Conservation (phyloP, 2,797 vertebrate species). For the Kryptopterus vitreolus region DNA sequence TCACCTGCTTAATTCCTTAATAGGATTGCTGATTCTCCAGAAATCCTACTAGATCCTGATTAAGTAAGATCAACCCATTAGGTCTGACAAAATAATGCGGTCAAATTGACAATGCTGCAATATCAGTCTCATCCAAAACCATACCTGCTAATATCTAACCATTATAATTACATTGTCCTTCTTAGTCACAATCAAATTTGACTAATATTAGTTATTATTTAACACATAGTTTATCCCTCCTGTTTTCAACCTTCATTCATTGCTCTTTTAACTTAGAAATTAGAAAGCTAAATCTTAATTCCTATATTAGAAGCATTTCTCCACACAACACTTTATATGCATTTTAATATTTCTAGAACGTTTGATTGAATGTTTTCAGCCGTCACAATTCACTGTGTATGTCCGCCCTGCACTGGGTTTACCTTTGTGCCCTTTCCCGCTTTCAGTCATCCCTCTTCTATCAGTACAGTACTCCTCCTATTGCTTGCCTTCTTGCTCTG, state of each 20-base stretch:
- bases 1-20: constrained; percentile 75
- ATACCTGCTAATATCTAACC: constrained; percentile 1
- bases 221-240: neutral
- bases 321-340: neutral
- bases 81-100: constrained; percentile 69
- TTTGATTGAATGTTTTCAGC: constrained; percentile 25
- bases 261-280: neutral
- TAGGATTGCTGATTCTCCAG: constrained; percentile 70
- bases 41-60: constrained; percentile 76
- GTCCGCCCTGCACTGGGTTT: constrained; percentile 46
- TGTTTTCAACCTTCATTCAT: neutral
- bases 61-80: constrained; percentile 76
- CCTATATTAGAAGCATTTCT: neutral
- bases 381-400: neutral
- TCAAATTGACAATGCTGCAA: constrained; percentile 32
- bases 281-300: neutral
- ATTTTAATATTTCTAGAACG: neutral
- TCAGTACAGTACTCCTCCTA: constrained; percentile 40
- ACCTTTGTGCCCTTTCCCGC: constrained; percentile 50
- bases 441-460: constrained; percentile 30
- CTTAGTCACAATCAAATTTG: neutral
- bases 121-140: neutral
- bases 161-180: neutral
- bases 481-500: constrained; percentile 42
- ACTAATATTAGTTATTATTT: neutral